Percentiles rank a stretch among this genome's conserved stretches.
Evolutionary conservation across 2,888 invertebrate genomes (phyloP).

Genomic region (Lithophane semibrunnea): DNA sequence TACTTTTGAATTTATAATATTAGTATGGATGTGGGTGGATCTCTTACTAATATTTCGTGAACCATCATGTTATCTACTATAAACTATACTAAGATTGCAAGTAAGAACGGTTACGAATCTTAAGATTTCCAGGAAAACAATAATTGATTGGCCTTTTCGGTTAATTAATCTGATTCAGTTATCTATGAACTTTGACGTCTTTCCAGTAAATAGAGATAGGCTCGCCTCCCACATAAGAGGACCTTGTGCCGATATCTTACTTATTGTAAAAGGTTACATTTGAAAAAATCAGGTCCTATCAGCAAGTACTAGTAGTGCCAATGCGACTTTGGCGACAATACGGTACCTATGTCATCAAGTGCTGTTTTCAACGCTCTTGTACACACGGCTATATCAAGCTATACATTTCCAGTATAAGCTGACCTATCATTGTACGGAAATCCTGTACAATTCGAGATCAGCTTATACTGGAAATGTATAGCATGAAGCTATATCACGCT

Average conservation of each 20-base stretch:
- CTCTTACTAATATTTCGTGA: no score
- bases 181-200: slow-evolving; percentile 59
- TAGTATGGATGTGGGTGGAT: no score
- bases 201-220: slow-evolving; percentile 36
- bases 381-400: no score
- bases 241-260: slow-evolving; percentile 31
- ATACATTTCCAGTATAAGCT: no score
- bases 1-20: no score
- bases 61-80: no score
- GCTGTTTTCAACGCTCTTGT: no score
- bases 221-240: slow-evolving; percentile 48
- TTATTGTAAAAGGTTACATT: background rate
- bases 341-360: no score
- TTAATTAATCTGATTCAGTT: slow-evolving; percentile 56
- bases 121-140: slow-evolving; percentile 46
- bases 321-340: background rate
- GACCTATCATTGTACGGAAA: no score
- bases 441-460: no score
- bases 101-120: background rate
- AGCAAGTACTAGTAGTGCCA: background rate
- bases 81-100: background rate
- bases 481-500: no score
- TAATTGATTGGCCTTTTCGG: slow-evolving; percentile 38
- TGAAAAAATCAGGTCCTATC: background rate
- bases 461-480: no score